These are phyloP conservation scores for Dicrostonyx torquatus DNA, from an alignment of 2,797 vertebrate genomes.

Conservation along the genomic window DNA sequence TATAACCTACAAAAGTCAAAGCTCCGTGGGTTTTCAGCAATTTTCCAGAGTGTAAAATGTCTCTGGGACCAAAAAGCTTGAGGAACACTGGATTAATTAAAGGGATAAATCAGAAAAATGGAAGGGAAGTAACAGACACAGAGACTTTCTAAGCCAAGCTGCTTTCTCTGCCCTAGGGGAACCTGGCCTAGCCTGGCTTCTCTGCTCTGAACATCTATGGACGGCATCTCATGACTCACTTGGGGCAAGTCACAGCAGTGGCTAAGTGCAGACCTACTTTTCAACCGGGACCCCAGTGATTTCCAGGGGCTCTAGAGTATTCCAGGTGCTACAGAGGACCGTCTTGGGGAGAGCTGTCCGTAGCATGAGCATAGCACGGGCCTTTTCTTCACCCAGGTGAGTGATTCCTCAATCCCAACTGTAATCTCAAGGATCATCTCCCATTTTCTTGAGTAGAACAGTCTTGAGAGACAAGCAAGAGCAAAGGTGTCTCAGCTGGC, in stretches of 20 bases:
- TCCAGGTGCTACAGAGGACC: not conserved
- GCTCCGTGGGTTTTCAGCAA: slow-evolving; percentile 36
- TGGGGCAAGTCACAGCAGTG: not conserved
- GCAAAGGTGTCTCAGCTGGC: slow-evolving; percentile 3
- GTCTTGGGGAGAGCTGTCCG: not conserved
- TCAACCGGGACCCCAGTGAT: not conserved
- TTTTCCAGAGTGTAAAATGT: slow-evolving; percentile 61
- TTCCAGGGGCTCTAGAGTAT: not conserved
- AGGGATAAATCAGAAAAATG: slow-evolving; percentile 61
- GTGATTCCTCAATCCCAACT: slow-evolving; percentile 39
- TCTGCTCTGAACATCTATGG: not conserved
- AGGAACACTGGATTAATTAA: slow-evolving; percentile 61
- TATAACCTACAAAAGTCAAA: slow-evolving; percentile 52
- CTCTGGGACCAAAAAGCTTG: slow-evolving; percentile 59
- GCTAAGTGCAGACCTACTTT: not conserved
- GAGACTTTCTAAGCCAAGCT: slow-evolving; percentile 21
- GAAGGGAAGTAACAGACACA: slow-evolving; percentile 12
- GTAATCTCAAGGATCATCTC: slow-evolving; percentile 40
- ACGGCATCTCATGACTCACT: not conserved
- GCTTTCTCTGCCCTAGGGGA: not conserved
- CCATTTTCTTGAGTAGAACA: slow-evolving; percentile 16
- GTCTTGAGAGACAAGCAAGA: slow-evolving; percentile 57
- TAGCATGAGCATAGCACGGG: not conserved
- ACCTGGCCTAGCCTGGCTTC: not conserved
- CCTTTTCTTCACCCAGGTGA: not conserved